Conservation (phyloP, 2,888 invertebrate species). For the Acrobasis consociella region DNA sequence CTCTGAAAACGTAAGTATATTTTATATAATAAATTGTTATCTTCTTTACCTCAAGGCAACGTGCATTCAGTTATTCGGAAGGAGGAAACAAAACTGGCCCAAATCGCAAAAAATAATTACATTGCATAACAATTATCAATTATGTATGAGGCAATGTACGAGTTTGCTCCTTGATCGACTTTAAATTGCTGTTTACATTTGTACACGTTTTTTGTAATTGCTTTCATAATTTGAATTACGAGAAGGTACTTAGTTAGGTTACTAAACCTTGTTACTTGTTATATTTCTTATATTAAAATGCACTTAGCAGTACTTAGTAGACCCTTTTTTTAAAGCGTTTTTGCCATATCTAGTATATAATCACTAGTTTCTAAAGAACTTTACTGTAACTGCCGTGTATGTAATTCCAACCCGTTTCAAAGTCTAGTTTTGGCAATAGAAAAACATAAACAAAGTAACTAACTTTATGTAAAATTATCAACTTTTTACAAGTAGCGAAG, state of each 20-base stretch:
- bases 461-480: too few species aligned
- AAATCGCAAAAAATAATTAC: conserved; percentile 8
- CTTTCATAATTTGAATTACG: conserved; percentile 15
- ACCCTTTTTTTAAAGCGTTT: too few species aligned
- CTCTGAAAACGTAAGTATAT: too few species aligned
- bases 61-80: neutral
- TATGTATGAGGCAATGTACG: conserved; percentile 7
- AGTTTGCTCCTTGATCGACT: conserved; percentile 23
- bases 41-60: neutral
- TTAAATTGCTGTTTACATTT: conserved; percentile 23
- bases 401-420: too few species aligned
- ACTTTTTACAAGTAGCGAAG: too few species aligned
- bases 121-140: conserved; percentile 11
- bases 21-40: neutral
- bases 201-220: conserved; percentile 6
- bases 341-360: too few species aligned
- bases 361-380: too few species aligned
- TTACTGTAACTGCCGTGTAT: too few species aligned
- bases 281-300: neutral
- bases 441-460: too few species aligned
- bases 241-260: neutral
- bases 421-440: too few species aligned
- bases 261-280: neutral
- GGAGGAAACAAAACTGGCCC: conserved; percentile 7
- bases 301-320: too few species aligned